These are phyloP conservation scores for Apotomis betuletana DNA, from an alignment of 2,888 invertebrate genomes.

Conservation along the genomic window DNA sequence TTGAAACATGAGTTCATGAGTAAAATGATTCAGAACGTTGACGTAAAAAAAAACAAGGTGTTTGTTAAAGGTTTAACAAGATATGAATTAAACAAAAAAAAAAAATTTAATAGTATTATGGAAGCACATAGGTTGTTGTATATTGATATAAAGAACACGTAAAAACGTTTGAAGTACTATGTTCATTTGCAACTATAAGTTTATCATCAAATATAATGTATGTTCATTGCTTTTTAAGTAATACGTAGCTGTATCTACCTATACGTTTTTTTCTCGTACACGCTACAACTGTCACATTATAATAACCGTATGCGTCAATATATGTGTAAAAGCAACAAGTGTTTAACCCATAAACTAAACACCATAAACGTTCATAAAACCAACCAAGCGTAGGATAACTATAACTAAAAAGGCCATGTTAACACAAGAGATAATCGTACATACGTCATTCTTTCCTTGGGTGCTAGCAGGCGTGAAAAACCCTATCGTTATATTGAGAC, in stretches of 20 bases:
- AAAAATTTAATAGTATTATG: no score
- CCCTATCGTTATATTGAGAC: constrained; percentile 54
- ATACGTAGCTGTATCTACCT: no score
- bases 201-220: no score
- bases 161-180: no score
- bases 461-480: constrained; percentile 50
- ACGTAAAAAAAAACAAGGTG: no score
- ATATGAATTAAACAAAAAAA: neutral
- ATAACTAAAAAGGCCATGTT: neutral
- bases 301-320: constrained; percentile 24
- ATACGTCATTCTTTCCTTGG: constrained; percentile 17
- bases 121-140: no score
- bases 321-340: constrained; percentile 46
- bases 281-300: constrained; percentile 18
- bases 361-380: constrained; percentile 49
- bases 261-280: neutral
- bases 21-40: no score
- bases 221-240: no score
- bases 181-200: no score
- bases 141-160: no score
- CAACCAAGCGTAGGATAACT: constrained; percentile 30
- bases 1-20: no score
- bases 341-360: constrained; percentile 46
- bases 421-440: neutral
- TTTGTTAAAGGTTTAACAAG: no score